Evolutionary conservation across 2,113 vertebrate genomes (phyloP).

Genomic region (Echinops telfairi): DNA sequence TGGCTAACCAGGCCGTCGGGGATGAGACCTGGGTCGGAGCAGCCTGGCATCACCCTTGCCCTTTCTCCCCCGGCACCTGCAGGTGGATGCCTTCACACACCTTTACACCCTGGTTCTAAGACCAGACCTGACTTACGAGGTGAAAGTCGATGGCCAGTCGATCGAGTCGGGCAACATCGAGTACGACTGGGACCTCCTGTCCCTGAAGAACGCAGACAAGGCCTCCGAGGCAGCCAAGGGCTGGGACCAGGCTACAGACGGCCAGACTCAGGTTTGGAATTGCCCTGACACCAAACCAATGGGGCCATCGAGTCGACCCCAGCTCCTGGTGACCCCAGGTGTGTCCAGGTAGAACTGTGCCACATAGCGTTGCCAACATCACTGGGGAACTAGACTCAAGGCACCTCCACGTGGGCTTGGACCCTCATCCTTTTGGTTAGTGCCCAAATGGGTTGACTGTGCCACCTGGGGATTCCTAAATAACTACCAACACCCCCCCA

Average conservation of each 20-base stretch:
- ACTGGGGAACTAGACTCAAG: not conserved
- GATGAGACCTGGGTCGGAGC: not conserved
- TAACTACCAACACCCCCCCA: not conserved
- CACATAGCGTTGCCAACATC: not conserved
- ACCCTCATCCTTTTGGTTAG: not conserved
- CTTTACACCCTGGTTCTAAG: slow-evolving; percentile 92
- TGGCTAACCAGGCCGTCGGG: not conserved
- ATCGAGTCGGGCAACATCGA: slow-evolving; percentile 90
- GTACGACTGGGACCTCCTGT: slow-evolving; percentile 92
- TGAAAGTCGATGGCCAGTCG: slow-evolving; percentile 90
- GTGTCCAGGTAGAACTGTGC: not conserved
- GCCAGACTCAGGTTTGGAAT: slow-evolving; percentile 87
- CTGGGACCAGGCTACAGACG: slow-evolving; percentile 87
- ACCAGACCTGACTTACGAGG: slow-evolving; percentile 91
- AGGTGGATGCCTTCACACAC: slow-evolving; percentile 92
- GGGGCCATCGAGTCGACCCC: not conserved
- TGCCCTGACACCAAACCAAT: not conserved
- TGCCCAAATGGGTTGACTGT: not conserved
- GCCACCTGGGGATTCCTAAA: not conserved
- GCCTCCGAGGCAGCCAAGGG: slow-evolving; percentile 85
- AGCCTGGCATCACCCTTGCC: fast-evolving
- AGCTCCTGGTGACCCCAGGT: not conserved
- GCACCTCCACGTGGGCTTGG: not conserved
- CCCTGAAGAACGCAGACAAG: slow-evolving; percentile 88
- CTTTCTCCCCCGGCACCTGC: not conserved